Base-by-base conservation (phyloP, 2,888 invertebrate species). In the Phaonia tiefii region DNA sequence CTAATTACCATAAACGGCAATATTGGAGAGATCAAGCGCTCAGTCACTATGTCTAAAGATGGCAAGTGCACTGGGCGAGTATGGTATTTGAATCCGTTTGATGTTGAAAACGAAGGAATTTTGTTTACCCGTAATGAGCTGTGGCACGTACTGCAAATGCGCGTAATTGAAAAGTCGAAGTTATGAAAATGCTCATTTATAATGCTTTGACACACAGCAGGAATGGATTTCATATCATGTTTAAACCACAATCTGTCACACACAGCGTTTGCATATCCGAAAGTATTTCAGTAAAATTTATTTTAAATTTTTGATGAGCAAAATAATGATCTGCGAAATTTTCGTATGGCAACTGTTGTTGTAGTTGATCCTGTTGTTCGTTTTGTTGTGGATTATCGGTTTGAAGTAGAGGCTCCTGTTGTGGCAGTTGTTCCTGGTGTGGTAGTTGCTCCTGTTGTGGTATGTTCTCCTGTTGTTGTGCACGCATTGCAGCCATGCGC, bases 1-100 rank as follows among this genome's bases (percentile, higher is more conserved):
- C 80, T 31, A 13, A 83, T 83, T 75, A 75, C 78, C 70, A 81
- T 78, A 44, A 78, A 81, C 22, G 77, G 71, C 13, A 81, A 66
- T 46, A 77, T 13, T 11, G 77, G 78, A 5, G 77, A 77, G 2
- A 81, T 66, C 22, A 77, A 66, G 37, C 77, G 56, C 58, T 81
- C 71, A 13, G 71, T 51, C 1, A 76, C 25, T n/a, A 80, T 37
- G 51, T 80, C 67, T 39, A 75, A 25, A 39, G 39, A 5, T 26
- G 60, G 67, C 17, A 74, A 74, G 70, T 74, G 15, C 10, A 2
- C n/a, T 44, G 79, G 74, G 63, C 87, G 86, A 10, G 22, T 8
- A 2, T 54, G 75, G 46, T 67, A 67, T 15, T 54, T 42, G 17
- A 75, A 75, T 20, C 75, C 75, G 44, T 75, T n/a, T n/a, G n/a